Conservation (phyloP, 2,113 vertebrate species). For the Mesoclemmys tuberculata region DNA sequence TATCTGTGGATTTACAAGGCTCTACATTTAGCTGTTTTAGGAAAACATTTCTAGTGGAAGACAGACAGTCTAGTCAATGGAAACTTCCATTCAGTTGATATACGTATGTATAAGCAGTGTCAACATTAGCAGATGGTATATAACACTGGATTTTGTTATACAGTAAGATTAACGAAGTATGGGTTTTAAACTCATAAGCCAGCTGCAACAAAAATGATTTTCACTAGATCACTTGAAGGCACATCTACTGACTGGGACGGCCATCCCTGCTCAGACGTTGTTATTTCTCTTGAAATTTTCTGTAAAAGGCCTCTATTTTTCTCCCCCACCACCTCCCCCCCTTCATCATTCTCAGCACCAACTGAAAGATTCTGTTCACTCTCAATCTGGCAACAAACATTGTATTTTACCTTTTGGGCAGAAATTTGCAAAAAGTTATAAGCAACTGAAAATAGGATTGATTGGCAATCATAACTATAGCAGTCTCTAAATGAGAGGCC, state of each 20-base stretch:
- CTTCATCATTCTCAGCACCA: background rate
- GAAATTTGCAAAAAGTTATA: background rate
- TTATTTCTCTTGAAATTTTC: background rate
- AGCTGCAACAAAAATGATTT: slow-evolving; percentile 18
- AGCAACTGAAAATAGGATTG: slow-evolving; percentile 1
- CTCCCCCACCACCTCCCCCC: no score
- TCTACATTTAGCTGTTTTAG: background rate
- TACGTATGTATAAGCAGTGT: background rate
- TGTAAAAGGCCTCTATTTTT: background rate
- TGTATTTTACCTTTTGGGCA: no score
- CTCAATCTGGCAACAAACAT: background rate
- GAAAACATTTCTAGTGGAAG: background rate
- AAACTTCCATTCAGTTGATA: background rate
- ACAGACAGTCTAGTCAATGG: background rate
- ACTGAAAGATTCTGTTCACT: background rate
- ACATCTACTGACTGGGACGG: background rate
- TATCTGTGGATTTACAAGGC: no score
- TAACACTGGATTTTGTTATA: background rate
- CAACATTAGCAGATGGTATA: background rate
- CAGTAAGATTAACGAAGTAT: slow-evolving; percentile 11
- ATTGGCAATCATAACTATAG: background rate
- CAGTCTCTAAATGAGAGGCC: background rate
- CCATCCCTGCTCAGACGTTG: background rate
- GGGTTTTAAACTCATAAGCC: background rate
- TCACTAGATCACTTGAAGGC: background rate